phyloP scores from a whole-genome alignment of 2,113 vertebrate species.

The Emydura subglobosa region DNA sequence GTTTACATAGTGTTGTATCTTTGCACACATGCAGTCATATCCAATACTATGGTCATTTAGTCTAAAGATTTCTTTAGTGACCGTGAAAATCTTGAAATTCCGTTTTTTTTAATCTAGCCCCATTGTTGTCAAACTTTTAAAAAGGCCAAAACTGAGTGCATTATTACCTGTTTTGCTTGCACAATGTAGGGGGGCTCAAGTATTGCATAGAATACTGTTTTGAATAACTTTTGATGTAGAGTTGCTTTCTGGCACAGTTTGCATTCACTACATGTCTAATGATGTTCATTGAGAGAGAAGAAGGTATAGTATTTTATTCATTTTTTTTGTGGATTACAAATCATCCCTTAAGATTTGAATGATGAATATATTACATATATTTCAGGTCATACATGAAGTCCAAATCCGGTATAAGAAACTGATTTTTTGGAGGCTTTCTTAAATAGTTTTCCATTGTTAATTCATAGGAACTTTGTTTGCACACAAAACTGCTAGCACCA shows the following conservation, averaged over 20 bases:
- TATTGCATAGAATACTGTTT: not conserved
- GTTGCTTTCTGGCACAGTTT: not conserved
- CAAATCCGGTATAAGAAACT: not conserved
- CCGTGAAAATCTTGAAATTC: not conserved
- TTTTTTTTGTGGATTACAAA: not conserved
- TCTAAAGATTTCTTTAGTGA: not conserved
- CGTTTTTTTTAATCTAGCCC: not conserved
- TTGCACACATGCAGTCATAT: not conserved
- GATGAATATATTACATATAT: not conserved
- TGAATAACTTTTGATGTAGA: not conserved
- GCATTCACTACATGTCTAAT: not conserved
- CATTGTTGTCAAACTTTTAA: not conserved
- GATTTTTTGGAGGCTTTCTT: not conserved
- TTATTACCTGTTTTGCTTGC: not conserved
- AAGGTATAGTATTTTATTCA: not conserved
- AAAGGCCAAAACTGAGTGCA: not conserved
- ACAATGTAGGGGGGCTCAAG: not conserved
- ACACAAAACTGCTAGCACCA: constrained; percentile 94
- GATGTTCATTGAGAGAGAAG: not conserved
- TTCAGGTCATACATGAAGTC: not conserved
- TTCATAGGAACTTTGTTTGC: constrained; percentile 91
- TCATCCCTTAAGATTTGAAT: not conserved
- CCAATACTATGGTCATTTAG: not conserved
- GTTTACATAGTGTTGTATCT: not conserved
- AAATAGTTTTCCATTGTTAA: not conserved